Base-by-base conservation (phyloP, 2,113 vertebrate genomes). In the Struthio camelus region DNA sequence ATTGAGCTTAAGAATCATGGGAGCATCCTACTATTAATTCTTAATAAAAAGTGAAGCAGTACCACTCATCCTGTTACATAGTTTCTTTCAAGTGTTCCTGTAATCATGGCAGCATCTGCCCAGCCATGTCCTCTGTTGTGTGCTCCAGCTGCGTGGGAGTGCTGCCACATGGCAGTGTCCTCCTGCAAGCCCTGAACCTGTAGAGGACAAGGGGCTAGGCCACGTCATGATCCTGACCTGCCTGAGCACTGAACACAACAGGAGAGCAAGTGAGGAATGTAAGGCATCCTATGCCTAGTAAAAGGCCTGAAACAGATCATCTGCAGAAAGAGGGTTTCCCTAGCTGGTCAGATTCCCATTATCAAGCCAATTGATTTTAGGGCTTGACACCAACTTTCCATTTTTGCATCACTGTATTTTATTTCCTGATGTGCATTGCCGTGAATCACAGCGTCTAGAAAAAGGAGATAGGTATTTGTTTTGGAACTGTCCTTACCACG, bases 1-100 rank as follows among this genome's bases (percentile, higher is more conserved):
- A 51, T 38, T 72, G 85, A 78, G 72, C 70, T 83, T 79, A 66
- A 92, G 88, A 87, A 86, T 88, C 59, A 19, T 30, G 58, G 93
- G 56, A 95, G 50, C 71, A 66, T 71, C 28, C 50, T 73, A 62
- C 18, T 38, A 51, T 24, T 85, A 87, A 89, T 89, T 89, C 64
- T 76, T 75, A 83, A 80, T 2, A 17, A 77, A 85, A 92, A 28
- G 22, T 38, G 20, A 85, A 87, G 46, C 10, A 65, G 66, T 77
- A 53, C 65, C 62, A 75, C 23, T 70, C 30, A 34, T 14, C 22
- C 34, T 73, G 27, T 48, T 67, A 25, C 30, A 8, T 32, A 14
- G n/a, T 80, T 17, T 30, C 48, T 46, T 78, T 75, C 46, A 89
- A 88, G 38, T 14, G 51, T 20, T 17, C 2, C 5, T 36, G 27